Conservation (phyloP, 2,888 invertebrate species). For the Lasioglossum figueresi region DNA sequence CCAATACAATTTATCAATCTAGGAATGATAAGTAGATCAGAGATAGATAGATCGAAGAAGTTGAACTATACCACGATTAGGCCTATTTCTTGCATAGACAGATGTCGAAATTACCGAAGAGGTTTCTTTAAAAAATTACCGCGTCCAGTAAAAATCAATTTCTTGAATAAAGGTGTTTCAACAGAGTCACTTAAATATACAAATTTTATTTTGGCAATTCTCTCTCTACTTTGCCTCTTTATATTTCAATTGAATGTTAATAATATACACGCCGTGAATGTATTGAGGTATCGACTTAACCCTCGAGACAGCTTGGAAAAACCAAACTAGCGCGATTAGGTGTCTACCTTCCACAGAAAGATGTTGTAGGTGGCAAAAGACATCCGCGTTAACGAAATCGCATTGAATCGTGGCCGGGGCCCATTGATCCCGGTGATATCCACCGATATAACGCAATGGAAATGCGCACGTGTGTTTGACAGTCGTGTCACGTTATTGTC, state of each 20-base stretch:
- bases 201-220: background rate
- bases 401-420: background rate
- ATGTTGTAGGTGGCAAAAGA: background rate
- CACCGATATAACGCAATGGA: conserved; percentile 34
- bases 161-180: no score
- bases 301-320: background rate
- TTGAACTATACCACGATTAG: no score
- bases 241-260: background rate
- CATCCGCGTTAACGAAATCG: conserved; percentile 7
- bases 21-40: no score
- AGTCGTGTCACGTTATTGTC: conserved; percentile 79
- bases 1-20: no score
- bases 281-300: background rate
- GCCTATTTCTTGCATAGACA: no score
- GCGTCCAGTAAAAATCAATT: no score
- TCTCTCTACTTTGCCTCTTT: background rate
- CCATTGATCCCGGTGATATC: conserved; percentile 23
- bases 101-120: no score
- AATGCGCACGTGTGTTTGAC: conserved; percentile 63
- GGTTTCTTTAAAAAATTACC: no score
- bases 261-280: background rate
- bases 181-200: no score
- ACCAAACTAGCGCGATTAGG: background rate
- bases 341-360: background rate
- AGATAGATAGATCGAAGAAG: no score